Evolutionary conservation across 1,140 invertebrate genomes (phyloP).

Genomic region (Formica selysi): DNA sequence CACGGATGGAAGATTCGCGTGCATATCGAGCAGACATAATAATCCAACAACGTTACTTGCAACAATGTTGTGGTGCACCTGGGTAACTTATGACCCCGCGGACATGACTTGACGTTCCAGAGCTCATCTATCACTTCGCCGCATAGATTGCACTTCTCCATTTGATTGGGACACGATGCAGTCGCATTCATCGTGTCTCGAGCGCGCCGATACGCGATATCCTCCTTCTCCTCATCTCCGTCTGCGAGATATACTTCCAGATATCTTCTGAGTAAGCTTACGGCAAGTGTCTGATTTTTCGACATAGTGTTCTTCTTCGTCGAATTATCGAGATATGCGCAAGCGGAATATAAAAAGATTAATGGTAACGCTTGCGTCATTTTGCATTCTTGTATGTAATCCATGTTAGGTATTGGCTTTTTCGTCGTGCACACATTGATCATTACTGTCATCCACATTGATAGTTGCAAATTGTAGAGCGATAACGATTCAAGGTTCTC

Average conservation of each 20-base stretch:
- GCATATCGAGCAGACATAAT: slow-evolving; percentile 81
- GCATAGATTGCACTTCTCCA: slow-evolving; percentile 81
- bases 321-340: slow-evolving; percentile 73
- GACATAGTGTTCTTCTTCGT: slow-evolving; percentile 56
- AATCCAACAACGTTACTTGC: slow-evolving; percentile 79
- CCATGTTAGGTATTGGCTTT: slow-evolving; percentile 66
- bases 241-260: slow-evolving; percentile 80
- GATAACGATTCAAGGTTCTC: slow-evolving; percentile 75
- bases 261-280: slow-evolving; percentile 79
- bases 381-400: slow-evolving; percentile 70
- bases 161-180: not conserved
- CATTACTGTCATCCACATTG: slow-evolving; percentile 82
- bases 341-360: slow-evolving; percentile 79
- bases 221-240: slow-evolving; percentile 72
- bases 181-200: slow-evolving; percentile 66
- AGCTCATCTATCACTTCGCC: slow-evolving; percentile 74
- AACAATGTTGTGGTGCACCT: slow-evolving; percentile 82
- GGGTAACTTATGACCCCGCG: slow-evolving; percentile 80
- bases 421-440: slow-evolving; percentile 77
- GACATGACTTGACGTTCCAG: slow-evolving; percentile 77
- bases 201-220: slow-evolving; percentile 44
- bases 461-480: slow-evolving; percentile 73
- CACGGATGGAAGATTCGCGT: slow-evolving; percentile 81
- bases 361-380: slow-evolving; percentile 79
- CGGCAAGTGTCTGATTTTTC: slow-evolving; percentile 70